phyloP scores from a whole-genome alignment of 1,140 invertebrate species.

The Microplitis demolitor region DNA sequence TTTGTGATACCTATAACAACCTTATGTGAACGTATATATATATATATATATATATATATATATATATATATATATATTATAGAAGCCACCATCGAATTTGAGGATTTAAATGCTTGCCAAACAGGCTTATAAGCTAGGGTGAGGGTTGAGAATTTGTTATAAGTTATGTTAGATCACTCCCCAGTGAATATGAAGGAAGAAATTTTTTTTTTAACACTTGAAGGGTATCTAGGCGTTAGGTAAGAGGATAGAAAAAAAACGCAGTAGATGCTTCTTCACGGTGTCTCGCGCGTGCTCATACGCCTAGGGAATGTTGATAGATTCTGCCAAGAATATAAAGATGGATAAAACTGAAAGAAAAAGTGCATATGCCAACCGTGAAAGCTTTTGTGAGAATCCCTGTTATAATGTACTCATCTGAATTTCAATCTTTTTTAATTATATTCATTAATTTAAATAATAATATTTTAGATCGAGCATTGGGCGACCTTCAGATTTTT shows the following conservation, averaged over 20 bases:
- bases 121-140: slow-evolving; percentile 28
- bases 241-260: slow-evolving; percentile 12
- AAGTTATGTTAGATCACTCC: slow-evolving; percentile 56
- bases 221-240: slow-evolving; percentile 6
- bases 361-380: slow-evolving; percentile 50
- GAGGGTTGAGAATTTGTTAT: slow-evolving; percentile 52
- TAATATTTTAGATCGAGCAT: too few relatives aligned
- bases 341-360: slow-evolving; percentile 43
- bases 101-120: slow-evolving; percentile 59
- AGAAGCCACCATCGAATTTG: slow-evolving; percentile 31
- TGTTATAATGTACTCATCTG: background rate
- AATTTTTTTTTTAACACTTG: slow-evolving; percentile 40
- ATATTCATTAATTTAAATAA: background rate
- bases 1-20: slow-evolving; percentile 2
- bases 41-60: slow-evolving; percentile 3
- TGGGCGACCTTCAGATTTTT: too few relatives aligned
- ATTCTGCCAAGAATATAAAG: slow-evolving; percentile 51
- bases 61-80: slow-evolving; percentile 8
- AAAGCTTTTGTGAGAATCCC: slow-evolving; percentile 34
- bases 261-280: slow-evolving; percentile 9
- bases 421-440: background rate
- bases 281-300: background rate
- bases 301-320: slow-evolving; percentile 26
- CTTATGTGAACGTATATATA: background rate
- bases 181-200: slow-evolving; percentile 57